Percentiles rank a stretch among this genome's conserved stretches.
These are phyloP conservation scores for Folsomia candida DNA, from an alignment of 2,888 invertebrate genomes.

Conservation along the genomic window DNA sequence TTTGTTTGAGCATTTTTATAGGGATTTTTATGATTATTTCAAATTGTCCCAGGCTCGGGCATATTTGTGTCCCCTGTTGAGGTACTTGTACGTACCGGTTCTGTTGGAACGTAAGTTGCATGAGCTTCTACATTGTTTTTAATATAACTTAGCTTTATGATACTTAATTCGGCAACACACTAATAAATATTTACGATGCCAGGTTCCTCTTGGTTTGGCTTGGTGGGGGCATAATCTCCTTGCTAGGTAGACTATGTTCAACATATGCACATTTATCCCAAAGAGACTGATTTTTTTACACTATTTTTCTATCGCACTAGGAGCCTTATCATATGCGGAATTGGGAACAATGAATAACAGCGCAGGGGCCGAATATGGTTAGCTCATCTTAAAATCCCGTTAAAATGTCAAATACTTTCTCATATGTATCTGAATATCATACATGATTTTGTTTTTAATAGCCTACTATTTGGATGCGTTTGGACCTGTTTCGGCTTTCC, in stretches of 20 bases:
- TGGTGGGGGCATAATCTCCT: slow-evolving; percentile 84
- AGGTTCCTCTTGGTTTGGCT: slow-evolving; percentile 95
- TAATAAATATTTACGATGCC: too few relatives aligned
- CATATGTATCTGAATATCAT: too few relatives aligned
- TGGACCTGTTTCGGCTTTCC: slow-evolving; percentile 71
- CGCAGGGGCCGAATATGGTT: background rate
- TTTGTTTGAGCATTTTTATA: slow-evolving; percentile 5
- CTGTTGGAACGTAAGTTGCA: slow-evolving; percentile 90
- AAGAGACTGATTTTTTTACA: background rate
- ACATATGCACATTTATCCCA: background rate
- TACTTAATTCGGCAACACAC: too few relatives aligned
- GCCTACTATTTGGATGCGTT: slow-evolving; percentile 75
- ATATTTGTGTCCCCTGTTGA: slow-evolving; percentile 98
- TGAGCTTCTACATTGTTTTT: too few relatives aligned
- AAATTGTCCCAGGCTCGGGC: slow-evolving; percentile 76
- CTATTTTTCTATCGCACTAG: slow-evolving; percentile 54
- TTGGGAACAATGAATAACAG: slow-evolving; percentile 72
- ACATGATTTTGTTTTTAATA: too few relatives aligned
- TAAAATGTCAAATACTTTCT: too few relatives aligned
- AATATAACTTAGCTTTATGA: too few relatives aligned
- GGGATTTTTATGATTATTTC: slow-evolving; percentile 15
- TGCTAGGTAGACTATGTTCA: slow-evolving; percentile 65
- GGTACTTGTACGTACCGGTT: slow-evolving; percentile 84
- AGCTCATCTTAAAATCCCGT: too few relatives aligned
- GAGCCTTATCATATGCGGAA: slow-evolving; percentile 77